Base-by-base conservation (phyloP, 2,888 invertebrate species). In the Pandemis cinnamomeana region DNA sequence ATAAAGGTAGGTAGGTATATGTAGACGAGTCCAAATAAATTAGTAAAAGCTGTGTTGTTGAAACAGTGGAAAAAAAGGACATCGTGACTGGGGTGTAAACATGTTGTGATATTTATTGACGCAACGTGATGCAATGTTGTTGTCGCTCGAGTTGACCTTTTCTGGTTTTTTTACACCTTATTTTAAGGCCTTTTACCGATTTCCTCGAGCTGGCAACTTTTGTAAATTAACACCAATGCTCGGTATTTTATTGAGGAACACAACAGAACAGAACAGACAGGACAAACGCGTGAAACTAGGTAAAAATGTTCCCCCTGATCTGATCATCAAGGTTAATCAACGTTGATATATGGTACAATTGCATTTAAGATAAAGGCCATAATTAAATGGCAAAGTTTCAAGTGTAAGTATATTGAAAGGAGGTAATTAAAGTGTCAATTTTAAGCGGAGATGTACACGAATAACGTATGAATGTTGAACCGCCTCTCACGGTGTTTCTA, bases 101-200 rank as follows among this genome's bases (percentile, higher is more conserved):
- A 61, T 46, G 44, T 74, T 74, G 73, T 66, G 73, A 74, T 66
- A 74, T 67, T 74, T 74, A 51, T 20, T 66, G 69, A 73, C 69
- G 60, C 69, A 66, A 58, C 64, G 51, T 51, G 42, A n/a, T 44
- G 73, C 69, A 73, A 73, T 42, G 68, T 15, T 71, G 60, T 62
- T 13, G 60, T 51, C 51, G 7, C 67, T 48, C 53, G 62, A 36
- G n/a, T 20, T 64, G 51, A 69, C 64, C 73, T 73, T 70, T 73
- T 11, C 58, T 60, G 4, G 5, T 46, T 63, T 44, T 62, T 63
- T 63, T 63, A 11, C 10, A 15, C 8, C 11, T 20, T 10, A 1
- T n/a, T 46, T 20, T 64, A 11, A 20, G 20, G 58, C 36, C 67
- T 71, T n/a, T n/a, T 58, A 36, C n/a, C 66, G 58, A 44, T 64